These are phyloP conservation scores for Conger conger DNA, from an alignment of 2,113 vertebrate species.

Conservation along the genomic window DNA sequence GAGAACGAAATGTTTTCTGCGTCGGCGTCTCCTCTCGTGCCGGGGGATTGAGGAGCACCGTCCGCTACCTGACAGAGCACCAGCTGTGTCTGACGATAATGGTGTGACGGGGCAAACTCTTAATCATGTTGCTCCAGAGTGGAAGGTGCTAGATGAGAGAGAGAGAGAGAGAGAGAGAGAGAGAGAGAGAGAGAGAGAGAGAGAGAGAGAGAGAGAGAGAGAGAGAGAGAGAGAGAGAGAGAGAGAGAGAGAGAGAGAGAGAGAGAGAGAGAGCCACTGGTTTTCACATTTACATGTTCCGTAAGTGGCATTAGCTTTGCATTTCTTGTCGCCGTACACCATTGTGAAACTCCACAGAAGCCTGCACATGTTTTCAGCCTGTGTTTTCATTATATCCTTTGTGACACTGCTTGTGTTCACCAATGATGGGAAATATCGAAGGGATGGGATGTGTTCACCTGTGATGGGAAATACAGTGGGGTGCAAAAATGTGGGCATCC, in stretches of 20 bases:
- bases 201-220: no score
- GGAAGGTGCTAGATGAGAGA: slow-evolving; percentile 24
- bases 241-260: background rate
- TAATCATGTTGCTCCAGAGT: slow-evolving; percentile 47
- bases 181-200: background rate
- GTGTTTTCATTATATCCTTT: background rate
- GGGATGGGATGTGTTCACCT: no score
- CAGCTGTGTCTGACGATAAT: slow-evolving; percentile 72
- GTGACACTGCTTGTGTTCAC: slow-evolving; percentile 5
- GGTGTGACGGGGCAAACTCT: slow-evolving; percentile 58
- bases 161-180: slow-evolving; percentile 26
- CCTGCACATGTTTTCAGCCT: background rate
- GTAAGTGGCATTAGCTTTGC: background rate
- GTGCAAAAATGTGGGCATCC: no score
- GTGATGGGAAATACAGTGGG: no score
- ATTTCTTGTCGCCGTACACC: background rate
- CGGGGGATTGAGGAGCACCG: slow-evolving; percentile 72
- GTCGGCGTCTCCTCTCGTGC: slow-evolving; percentile 71
- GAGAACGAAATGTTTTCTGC: slow-evolving; percentile 54
- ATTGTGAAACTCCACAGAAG: background rate
- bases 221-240: slow-evolving; percentile 13
- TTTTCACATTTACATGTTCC: slow-evolving; percentile 32
- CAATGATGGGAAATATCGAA: background rate
- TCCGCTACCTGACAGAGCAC: slow-evolving; percentile 75
- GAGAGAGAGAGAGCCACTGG: slow-evolving; percentile 15